Evolutionary conservation across 2,797 vertebrate species (phyloP), one percentile per base, ranked within the genome.

Genomic region (Buphagus erythrorhynchus): DNA sequence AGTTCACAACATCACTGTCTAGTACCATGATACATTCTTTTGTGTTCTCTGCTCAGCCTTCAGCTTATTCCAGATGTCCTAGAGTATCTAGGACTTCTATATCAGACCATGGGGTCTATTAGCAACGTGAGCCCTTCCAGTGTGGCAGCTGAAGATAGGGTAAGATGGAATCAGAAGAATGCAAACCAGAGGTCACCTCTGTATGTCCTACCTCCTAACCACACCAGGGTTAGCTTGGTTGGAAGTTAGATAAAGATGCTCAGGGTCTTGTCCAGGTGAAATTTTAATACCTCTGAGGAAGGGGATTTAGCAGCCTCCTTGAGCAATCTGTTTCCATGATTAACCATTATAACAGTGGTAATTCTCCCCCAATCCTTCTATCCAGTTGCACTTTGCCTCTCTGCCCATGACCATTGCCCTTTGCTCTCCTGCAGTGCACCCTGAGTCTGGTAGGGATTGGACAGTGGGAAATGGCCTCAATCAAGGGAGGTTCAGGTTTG

Each of bases 291-390:
- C 9, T 52, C 54, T 38, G 26, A 61, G 21, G n/a, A 48, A 76
- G 16, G 20, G 10, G 19, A 61, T 52, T 51, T 58, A 73, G 40
- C 8, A 57, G 25, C 12, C 45, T 90, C 13, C 16, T 20, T 17
- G 5, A 16, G 4, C 9, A 69, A 61, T 21, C 11, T 33, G 15
- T 62, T 82, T 16, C 52, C 26, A 33, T 9, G 9, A 19, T 48
- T 76, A 81, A 61, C 20, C 2, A 21, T 19, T 81, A 25, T 40
- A 67, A 85, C 2, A 63, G 14, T 5, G 13, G 3, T 26, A 66
- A 16, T 54, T 40, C 5, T 3, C 9, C 16, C 3, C 8, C 1
- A 2, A 4, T 2, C 7, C 16, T 43, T 62, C 22, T 35, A 45
- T 40, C 25, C 9, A 42, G 25, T 13, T 73, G 14, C 46, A 79